Conservation (phyloP, 2,888 invertebrate genomes). For the Tetragonisca angustula region DNA sequence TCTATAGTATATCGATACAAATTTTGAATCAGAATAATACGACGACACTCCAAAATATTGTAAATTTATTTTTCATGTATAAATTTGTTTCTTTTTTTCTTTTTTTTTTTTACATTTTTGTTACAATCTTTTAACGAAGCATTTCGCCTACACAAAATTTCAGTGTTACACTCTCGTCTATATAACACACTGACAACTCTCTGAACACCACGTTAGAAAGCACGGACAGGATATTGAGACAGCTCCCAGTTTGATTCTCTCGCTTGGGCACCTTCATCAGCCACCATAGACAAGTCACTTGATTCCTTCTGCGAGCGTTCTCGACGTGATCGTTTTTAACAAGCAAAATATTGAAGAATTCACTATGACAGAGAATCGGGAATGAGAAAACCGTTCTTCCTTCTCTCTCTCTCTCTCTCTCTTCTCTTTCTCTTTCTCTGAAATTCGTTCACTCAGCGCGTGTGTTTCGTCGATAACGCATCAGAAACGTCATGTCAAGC, state of each 20-base stretch:
- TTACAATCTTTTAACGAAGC: no score
- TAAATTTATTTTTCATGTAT: no score
- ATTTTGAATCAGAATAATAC: no score
- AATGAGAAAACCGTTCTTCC: neutral
- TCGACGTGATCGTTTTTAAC: constrained; percentile 58
- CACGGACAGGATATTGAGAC: neutral
- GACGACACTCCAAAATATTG: no score
- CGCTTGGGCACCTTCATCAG: constrained; percentile 69
- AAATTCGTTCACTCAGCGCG: constrained; percentile 10
- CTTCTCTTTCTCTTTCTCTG: neutral
- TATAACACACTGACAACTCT: no score
- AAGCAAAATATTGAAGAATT: neutral
- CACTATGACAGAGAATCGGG: neutral
- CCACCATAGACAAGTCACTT: constrained; percentile 67
- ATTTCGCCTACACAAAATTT: no score
- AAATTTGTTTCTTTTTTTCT: no score
- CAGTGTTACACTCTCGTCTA: no score
- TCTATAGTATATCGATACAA: no score
- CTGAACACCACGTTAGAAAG: neutral
- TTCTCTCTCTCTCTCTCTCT: neutral
- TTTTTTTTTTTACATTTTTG: no score
- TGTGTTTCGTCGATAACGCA: constrained; percentile 65
- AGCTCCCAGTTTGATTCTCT: constrained; percentile 66
- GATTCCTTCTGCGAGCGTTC: constrained; percentile 62
- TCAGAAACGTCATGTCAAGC: constrained; percentile 60